Base-by-base conservation (phyloP, 2,888 invertebrate genomes). In the Tethea ocularis region DNA sequence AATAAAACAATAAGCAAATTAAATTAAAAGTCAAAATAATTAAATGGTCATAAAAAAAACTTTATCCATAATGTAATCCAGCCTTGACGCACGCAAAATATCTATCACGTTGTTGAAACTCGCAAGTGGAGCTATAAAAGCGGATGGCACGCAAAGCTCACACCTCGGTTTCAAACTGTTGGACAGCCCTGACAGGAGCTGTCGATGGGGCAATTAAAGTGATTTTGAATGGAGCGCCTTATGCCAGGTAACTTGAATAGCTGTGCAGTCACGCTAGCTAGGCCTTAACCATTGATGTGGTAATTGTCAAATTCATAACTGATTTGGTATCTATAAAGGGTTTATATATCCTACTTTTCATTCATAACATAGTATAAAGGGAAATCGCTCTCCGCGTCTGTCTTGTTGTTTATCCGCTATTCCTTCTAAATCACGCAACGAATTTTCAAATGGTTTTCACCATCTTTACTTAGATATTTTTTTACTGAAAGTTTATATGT, bases 151-250 rank as follows among this genome's bases (percentile, higher is more conserved):
- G 46, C 46, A 46, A 17, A 20, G 10, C 17, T 46, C 17, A n/a
- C 46, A 20, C 46, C 20, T 20, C 8, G 20, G 20, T 10, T 46
- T 46, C 46, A n/a, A 38, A 38, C n/a, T 20, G n/a, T 46, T 20
- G 60, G 61, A 51, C 67, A 66, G 55, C 58, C 60, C 56, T 58
- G 51, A 46, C 46, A 46, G 10, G 24, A 33, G 11, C 58, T 54
- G 59, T 61, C 61, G 64, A 71, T 69, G 70, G 51, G 62, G 71
- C 70, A 72, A 79, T 79, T 74, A 77, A 70, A 73, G 65, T 64
- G 71, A 71, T 71, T 71, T 69, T 68, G 73, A 75, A 72, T 68
- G 56, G n/a, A 68, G 22, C 59, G 70, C 64, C 76, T 74, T 69
- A 69, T 67, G 68, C 63, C 69, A 63, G 46, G 10, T 20, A 46